Evolutionary conservation across 1,140 invertebrate genomes (phyloP), one percentile per base, ranked within the genome.

Genomic region (Neodiprion fabricii): DNA sequence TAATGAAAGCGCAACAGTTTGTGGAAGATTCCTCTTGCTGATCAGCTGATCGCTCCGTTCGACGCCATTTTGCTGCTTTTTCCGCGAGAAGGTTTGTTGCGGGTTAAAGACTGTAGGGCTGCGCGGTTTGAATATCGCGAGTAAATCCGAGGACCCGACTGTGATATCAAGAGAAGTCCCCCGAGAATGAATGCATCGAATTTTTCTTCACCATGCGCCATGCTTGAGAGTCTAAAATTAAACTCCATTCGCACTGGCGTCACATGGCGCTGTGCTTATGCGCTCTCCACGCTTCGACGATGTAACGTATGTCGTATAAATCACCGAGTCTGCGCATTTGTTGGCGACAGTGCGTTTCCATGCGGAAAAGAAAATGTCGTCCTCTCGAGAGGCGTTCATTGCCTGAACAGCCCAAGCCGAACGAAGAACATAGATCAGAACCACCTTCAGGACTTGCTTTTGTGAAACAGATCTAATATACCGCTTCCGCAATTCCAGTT

Each of bases 221-320:
- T 61, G 53, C n/a, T 61, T 8, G n/a, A 61, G n/a, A n/a, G 53
- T 61, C 53, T 61, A 61, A 61, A 61, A 61, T 61, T 61, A 61
- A 61, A 61, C 53, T 61, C 53, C n/a, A 61, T 61, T 61, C 53
- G 53, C 53, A 61, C 53, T 61, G 53, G 53, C 53, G 53, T 61
- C 53, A 61, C 53, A 61, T 61, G 53, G 53, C 53, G 53, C n/a
- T 61, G 28, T 40, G 28, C 28, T 40, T 40, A 11, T 61, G n/a
- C n/a, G 11, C 28, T 40, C 5, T 40, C 53, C n/a, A 61, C 53
- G 53, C 53, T 61, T 61, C 53, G 53, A 61, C 53, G 53, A 3
- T 11, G 53, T 61, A 61, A 61, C 53, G 53, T 61, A 61, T 61
- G 53, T 61, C 53, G 53, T 61, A 61, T 61, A 61, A 61, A 61